Base-by-base conservation (phyloP, 2,797 vertebrate species). In the Anguilla pacifica region DNA sequence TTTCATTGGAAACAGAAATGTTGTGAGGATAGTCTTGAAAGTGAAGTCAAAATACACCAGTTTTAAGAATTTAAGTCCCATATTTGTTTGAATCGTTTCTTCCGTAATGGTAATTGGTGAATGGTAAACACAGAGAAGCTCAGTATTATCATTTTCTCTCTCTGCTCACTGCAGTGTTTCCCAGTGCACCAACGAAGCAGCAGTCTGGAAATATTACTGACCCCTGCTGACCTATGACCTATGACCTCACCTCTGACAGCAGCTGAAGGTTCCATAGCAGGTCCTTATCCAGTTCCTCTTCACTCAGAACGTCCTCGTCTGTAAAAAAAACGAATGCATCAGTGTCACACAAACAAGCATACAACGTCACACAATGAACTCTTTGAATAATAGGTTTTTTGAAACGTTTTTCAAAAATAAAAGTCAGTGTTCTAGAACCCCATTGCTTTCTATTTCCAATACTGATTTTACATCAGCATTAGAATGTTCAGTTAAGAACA, bases 281-380 rank as follows among this genome's bases (percentile, higher is more conserved):
- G 89, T 99, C 98, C 91, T 99, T 99, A 94, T 99, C 98, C 88
- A 99, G 95, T 85, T 99, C 98, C 94, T 99, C 98, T 59, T 99
- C 98, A 91, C 93, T 95, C 88, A 98, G 94, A 55, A 99, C 97
- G 92, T 99, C 98, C 89, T 99, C 98, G 96, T 98, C 98, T 99
- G 93, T 89, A 93, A 89, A 25, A 89, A 25, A 82, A 22, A 81
- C 39, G 19, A 43, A 82, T 22, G 25, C 79, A 25, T 25, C n/a
- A 72, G 67, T 31, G 15, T 43, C 11, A 85, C 35, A 87, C 46
- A 81, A 13, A 86, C 49, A 55, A 10, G n/a, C 49, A 86, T 49
- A 0, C 35, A 49, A 5, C 10, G 25, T 22, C 92, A 88, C 86
- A 88, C 91, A 91, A 91, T 89, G 72, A 35, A 86, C 39, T 4